Conservation (phyloP, 2,113 vertebrate genomes). For the Ciconia stormi region DNA sequence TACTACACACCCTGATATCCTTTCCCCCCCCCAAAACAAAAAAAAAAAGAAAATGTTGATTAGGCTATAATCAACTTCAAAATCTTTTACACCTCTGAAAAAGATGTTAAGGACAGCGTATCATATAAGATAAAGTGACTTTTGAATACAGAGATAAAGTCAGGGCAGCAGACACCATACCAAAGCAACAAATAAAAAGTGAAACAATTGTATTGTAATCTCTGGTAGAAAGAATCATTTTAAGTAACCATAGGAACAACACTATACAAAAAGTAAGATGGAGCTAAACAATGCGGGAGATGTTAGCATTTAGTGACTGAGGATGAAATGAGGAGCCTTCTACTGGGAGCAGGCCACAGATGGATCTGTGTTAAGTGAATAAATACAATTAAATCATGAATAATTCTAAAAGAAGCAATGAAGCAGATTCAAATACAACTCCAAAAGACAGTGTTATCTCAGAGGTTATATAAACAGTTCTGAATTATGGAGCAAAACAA, state of each 20-base stretch:
- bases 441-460: not conserved
- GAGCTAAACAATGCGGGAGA: slow-evolving; percentile 12
- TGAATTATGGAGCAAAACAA: not conserved
- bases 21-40: not conserved
- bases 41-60: not conserved
- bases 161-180: not conserved
- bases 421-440: slow-evolving; percentile 47
- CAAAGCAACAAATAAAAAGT: not conserved
- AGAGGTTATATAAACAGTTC: slow-evolving; percentile 16
- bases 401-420: slow-evolving; percentile 42
- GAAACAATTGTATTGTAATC: not conserved
- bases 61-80: not conserved
- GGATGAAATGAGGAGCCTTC: slow-evolving; percentile 50
- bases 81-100: not conserved
- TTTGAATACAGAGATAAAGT: not conserved
- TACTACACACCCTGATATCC: not conserved
- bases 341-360: slow-evolving; percentile 40
- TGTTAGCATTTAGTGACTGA: not conserved
- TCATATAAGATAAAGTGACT: not conserved
- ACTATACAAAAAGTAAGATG: not conserved
- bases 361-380: slow-evolving; percentile 52
- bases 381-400: slow-evolving; percentile 63
- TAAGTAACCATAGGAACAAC: slow-evolving; percentile 35
- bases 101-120: not conserved
- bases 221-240: slow-evolving; percentile 8